A percentile compares a stretch with the other conserved stretches of the same genome.
These are phyloP conservation scores for Proisotoma minuta DNA, from an alignment of 2,888 invertebrate genomes.

Conservation along the genomic window DNA sequence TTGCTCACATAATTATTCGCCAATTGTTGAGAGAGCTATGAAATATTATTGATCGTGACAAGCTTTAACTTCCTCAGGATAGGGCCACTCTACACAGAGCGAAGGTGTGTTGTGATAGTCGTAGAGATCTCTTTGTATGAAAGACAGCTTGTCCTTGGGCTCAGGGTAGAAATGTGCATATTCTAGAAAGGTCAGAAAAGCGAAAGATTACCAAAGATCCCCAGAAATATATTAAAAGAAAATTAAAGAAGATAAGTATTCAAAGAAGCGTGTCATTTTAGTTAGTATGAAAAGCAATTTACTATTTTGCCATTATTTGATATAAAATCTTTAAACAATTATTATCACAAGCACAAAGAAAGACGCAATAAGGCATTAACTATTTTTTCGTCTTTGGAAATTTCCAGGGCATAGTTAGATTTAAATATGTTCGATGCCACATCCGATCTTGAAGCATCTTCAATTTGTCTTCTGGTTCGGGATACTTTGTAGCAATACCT, in stretches of 20 bases:
- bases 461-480: slow-evolving; percentile 72
- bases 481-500: slow-evolving; percentile 68
- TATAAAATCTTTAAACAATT: too few relatives aligned
- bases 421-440: too few relatives aligned
- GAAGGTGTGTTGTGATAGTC: slow-evolving; percentile 59
- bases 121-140: slow-evolving; percentile 76
- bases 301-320: too few relatives aligned
- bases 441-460: too few relatives aligned
- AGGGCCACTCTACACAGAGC: slow-evolving; percentile 25
- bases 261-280: too few relatives aligned
- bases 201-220: not conserved
- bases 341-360: too few relatives aligned
- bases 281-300: too few relatives aligned
- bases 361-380: too few relatives aligned
- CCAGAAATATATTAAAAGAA: not conserved
- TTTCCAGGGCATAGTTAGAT: too few relatives aligned
- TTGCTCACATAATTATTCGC: too few relatives aligned
- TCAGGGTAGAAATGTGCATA: slow-evolving; percentile 73
- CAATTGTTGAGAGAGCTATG: too few relatives aligned
- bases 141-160: slow-evolving; percentile 66
- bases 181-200: slow-evolving; percentile 55
- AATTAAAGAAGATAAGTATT: slow-evolving; percentile 20
- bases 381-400: too few relatives aligned
- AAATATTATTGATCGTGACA: not conserved
- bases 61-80: slow-evolving; percentile 14